Evolutionary conservation across 2,888 invertebrate species (phyloP).

Genomic region (Rhingia rostrata): DNA sequence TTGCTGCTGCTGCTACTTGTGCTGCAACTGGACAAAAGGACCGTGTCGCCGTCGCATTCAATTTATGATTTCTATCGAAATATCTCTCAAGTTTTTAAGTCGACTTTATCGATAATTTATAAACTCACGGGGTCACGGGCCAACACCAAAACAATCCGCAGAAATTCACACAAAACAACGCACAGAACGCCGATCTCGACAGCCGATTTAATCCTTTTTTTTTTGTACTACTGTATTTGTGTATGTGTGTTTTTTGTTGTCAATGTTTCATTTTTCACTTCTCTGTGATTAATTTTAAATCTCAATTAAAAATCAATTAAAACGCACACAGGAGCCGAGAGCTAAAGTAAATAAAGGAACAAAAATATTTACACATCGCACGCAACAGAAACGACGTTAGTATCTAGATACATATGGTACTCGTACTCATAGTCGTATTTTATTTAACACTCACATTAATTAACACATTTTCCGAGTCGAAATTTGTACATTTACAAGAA

Average conservation of each 20-base stretch:
- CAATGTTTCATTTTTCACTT: constrained; percentile 56
- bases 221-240: neutral
- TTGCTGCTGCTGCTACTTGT: neutral
- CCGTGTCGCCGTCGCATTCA: constrained; percentile 21
- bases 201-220: constrained; percentile 51
- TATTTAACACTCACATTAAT: constrained; percentile 63
- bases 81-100: constrained; percentile 41
- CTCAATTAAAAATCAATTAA: constrained; percentile 66
- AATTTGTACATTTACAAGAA: neutral
- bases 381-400: constrained; percentile 25
- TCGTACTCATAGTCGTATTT: neutral
- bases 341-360: constrained; percentile 53
- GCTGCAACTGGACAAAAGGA: constrained; percentile 34
- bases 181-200: constrained; percentile 1
- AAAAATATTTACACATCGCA: constrained; percentile 48
- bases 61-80: constrained; percentile 52
- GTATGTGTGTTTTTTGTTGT: neutral
- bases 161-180: constrained; percentile 30
- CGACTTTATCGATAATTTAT: constrained; percentile 46
- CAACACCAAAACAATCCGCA: constrained; percentile 13
- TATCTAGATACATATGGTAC: neutral
- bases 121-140: constrained; percentile 43
- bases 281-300: constrained; percentile 49
- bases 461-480: constrained; percentile 36
- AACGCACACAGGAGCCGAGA: constrained; percentile 48